Evolutionary conservation across 1,140 invertebrate genomes (phyloP), one percentile per base, ranked within the genome.

Genomic region (Drosophila sp.): DNA sequence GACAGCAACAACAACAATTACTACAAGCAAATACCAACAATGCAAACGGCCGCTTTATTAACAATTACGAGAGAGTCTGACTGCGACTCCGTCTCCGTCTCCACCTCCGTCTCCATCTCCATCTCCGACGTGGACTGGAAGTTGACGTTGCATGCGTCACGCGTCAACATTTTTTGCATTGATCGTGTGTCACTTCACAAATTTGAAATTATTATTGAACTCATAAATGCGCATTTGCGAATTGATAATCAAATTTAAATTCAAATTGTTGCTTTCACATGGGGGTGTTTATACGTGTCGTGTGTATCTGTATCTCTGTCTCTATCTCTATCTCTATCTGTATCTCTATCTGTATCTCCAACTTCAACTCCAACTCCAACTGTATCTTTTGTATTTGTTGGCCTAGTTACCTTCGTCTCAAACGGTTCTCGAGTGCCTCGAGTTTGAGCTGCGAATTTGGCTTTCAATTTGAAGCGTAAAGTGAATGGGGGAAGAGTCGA

Each of bases 1-100:
- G 43, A n/a, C 13, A 29, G 6, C 41, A 45, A 9, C 56, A 18
- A 18, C 41, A 34, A n/a, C 21, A 63, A 11, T 25, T 34, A 34
- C 5, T 57, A 59, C 70, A 71, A 81, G 65, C 72, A 86, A 69
- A 78, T 50, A 51, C 8, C 62, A 72, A 72, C 70, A 89, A 83
- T 83, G 82, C 82, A 89, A 87, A 87, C 83, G 78, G 83, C 83
- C 82, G 82, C 83, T 87, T 87, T 87, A 87, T 83, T 76, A 87
- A 82, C 82, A 87, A 87, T 87, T 82, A 87, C 51, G 29, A 34
- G 51, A 64, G 41, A 40, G 62, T 56, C 59, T 78, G 70, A 53
- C 18, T 38, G 4, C 21, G 21, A 2, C 21, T 21, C 4, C 40
- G 6, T 14, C 29, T 14, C 2, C 2, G 11, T 13, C 34, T 18